Percentiles rank a stretch among this genome's conserved stretches.
These are phyloP conservation scores for Tricholaema leucomelas DNA, from an alignment of 2,113 vertebrate genomes.

Conservation along the genomic window DNA sequence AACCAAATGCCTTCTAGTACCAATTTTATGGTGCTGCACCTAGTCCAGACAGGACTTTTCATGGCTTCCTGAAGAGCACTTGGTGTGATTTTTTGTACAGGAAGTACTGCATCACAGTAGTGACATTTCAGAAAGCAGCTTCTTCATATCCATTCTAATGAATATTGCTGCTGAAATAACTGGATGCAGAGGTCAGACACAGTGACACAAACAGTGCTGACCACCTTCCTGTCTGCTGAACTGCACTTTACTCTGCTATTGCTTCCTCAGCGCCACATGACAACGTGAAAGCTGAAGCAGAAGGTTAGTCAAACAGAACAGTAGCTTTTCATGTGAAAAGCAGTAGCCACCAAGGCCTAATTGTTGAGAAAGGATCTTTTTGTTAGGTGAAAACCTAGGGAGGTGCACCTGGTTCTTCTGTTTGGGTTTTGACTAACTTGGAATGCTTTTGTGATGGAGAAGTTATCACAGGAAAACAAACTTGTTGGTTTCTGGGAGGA, in stretches of 20 bases:
- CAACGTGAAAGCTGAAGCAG: not conserved
- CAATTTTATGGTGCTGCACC: not conserved
- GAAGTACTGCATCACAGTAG: not conserved
- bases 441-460: not conserved
- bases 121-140: not conserved
- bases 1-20: not conserved
- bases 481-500: not conserved
- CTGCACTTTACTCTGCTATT: not conserved
- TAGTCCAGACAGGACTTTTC: not conserved
- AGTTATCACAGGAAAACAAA: not conserved
- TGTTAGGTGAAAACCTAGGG: not conserved
- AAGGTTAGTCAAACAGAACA: not conserved
- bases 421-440: not conserved
- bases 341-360: not conserved
- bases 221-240: not conserved
- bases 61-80: not conserved
- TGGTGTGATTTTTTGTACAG: not conserved
- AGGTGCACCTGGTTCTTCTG: not conserved
- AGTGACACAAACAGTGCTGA: not conserved
- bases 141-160: not conserved
- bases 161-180: not conserved
- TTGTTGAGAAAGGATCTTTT: not conserved
- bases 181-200: not conserved
- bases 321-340: not conserved
- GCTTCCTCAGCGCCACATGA: not conserved